Evolutionary conservation across 2,797 vertebrate genomes (phyloP), one percentile per base, ranked within the genome.

Genomic region (Pygocentrus nattereri): DNA sequence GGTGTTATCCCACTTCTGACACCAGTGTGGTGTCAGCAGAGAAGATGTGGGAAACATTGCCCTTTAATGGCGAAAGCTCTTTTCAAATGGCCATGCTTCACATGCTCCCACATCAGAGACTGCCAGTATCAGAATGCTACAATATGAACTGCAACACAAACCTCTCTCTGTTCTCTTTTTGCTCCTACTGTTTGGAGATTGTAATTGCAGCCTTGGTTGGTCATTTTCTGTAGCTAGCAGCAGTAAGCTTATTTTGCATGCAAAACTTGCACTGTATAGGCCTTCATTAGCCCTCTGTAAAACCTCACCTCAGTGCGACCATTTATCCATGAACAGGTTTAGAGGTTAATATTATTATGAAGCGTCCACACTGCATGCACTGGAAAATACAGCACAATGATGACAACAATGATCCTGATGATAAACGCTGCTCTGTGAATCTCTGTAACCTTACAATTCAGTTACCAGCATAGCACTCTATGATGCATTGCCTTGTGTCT

Each of bases 171-270:
- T 50, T 50, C 16, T 50, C 8, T 25, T 58, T 27, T 61, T 27
- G 25, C 12, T 27, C 27, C 23, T 27, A 76, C 21, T 31, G 56
- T 62, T 59, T 59, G n/a, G 59, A 31, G 18, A 79, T 59, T 72
- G 64, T 50, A 70, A 70, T 70, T 70, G 44, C 68, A 50, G 62
- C 38, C 18, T 21, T 10, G 31, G 62, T n/a, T 21, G 27, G 30
- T 38, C 15, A 1, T 5, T 65, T 65, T 65, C 62, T 10, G 19
- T 21, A 34, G 19, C 6, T 6, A 4, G 27, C 56, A 30, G n/a
- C 12, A 27, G 23, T 27, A 61, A 25, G 58, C 58, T 61, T 12
- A 15, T 27, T 38, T 65, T 34, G 4, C 27, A 27, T 58, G 65
- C 62, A 65, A 65, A 38, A 30, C 62, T 62, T 25, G n/a, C 8